These are phyloP conservation scores for Melanotaenia maccullochi DNA, from an alignment of 2,797 vertebrate species.

Conservation along the genomic window DNA sequence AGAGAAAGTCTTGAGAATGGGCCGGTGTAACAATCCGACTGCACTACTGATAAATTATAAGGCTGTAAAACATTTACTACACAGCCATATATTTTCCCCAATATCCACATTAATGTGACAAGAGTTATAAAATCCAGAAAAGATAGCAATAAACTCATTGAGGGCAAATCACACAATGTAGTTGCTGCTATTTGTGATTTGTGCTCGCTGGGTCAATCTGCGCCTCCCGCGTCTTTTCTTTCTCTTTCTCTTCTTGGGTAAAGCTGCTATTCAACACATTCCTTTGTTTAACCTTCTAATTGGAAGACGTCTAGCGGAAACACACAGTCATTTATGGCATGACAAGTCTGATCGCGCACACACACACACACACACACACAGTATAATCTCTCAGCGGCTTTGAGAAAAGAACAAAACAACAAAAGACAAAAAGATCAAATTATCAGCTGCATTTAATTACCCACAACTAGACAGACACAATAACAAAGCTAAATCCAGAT, in stretches of 20 bases:
- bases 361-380: constrained; percentile 28
- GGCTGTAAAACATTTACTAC: constrained; percentile 39
- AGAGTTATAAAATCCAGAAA: constrained; percentile 28
- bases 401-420: constrained; percentile 72
- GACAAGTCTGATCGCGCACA: constrained; percentile 26
- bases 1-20: not conserved
- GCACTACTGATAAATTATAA: constrained; percentile 19
- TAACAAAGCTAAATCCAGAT: constrained; percentile 77
- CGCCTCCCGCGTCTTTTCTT: constrained; percentile 29
- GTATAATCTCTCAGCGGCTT: constrained; percentile 49
- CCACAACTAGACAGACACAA: constrained; percentile 74
- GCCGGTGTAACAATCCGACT: constrained; percentile 9
- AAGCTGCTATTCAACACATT: constrained; percentile 55
- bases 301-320: constrained; percentile 63
- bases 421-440: constrained; percentile 79
- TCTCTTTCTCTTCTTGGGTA: constrained; percentile 19
- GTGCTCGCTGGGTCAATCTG: constrained; percentile 13
- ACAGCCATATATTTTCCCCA: constrained; percentile 2
- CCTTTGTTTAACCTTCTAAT: constrained; percentile 78
- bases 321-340: constrained; percentile 53
- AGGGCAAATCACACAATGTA: constrained; percentile 41
- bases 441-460: constrained; percentile 83
- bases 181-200: constrained; percentile 12
- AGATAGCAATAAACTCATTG: constrained; percentile 29
- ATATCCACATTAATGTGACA: constrained; percentile 26